Base-by-base conservation (phyloP, 1,140 invertebrate genomes). In the Oryctes rhinoceros region DNA sequence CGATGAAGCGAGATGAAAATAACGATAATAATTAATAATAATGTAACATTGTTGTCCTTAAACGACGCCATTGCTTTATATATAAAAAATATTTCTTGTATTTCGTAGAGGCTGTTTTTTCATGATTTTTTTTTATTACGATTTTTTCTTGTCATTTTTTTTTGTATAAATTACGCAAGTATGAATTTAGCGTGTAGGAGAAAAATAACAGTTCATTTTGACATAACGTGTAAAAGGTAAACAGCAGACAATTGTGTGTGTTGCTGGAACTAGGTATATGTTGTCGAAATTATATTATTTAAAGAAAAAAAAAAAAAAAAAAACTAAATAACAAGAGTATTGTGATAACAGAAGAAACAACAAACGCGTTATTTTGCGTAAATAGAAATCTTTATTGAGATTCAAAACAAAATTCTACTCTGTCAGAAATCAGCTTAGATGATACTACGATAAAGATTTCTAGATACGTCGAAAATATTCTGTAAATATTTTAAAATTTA, bases 21-120 rank as follows among this genome's bases (percentile, higher is more conserved):
- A 62, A 71, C 9, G 24, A 30, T 71, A 71, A 71, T 35, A 35
- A 71, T 18, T 62, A 62, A 71, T 71, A 71, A 71, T 71, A 71
- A 71, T 37, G 65, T 71, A 71, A 71, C 35, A 71, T 71, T 71
- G 65, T 71, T 71, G 35, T 35, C 65, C 20, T 13, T 35, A 35
- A 71, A 24, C 65, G 65, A 71, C 20, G 65, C 65, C 65, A 71
- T 71, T 71, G 65, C 65, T 71, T 71, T 71, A 71, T 71, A 71
- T 71, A 71, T 15, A 71, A 30, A 67, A 71, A 62, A 62, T 62
- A 62, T 62, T 62, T 62, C 65, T 71, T 71, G 24, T 71, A 71
- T 71, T 71, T 71, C 65, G 18, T 71, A 71, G 65, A 71, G 65
- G 65, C 65, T 71, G 65, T 71, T 71, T 71, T 71, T 71, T 15